Base-by-base conservation (phyloP, 2,797 vertebrate species). In the Sebastes kiyomatsui region DNA sequence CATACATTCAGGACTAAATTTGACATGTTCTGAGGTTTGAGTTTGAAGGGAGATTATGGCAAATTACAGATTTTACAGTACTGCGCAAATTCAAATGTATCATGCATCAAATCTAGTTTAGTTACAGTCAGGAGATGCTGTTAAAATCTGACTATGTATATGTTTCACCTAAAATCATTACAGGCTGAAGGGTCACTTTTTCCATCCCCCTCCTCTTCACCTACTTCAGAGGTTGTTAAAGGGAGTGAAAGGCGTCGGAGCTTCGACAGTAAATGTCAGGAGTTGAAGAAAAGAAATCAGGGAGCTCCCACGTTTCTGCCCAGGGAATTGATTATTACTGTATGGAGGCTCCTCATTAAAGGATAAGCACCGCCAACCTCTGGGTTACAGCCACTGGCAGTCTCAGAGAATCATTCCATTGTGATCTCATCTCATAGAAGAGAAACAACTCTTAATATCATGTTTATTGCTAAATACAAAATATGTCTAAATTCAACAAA, bases 301-400 rank as follows among this genome's bases (percentile, higher is more conserved):
- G 7, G 42, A 79, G 46, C 67, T 55, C 54, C 16, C 23, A 23
- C 4, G 1, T 22, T 32, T 58, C 54, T 49, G 27, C 42, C 14
- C n/a, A 23, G 28, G 46, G 68, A 65, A 58, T 4, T n/a, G 58
- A 77, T 73, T 52, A 25, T 27, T 25, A 30, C 14, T 32, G 8
- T 5, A 10, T 13, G 4, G n/a, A 80, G 30, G 20, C 6, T 65
- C 35, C 72, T 77, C 73, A 68, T 80, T 84, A 76, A 56, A 64
- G 20, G 28, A 66, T 64, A 79, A 75, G 32, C 23, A 22, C 32
- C 2, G 2, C 8, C 38, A n/a, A 32, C 46, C 58, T 54, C 49
- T n/a, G 20, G 49, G 8, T 54, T 54, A 54, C 7, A 54, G 49
- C 49, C 49, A n/a, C 18, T 28, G 18, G 14, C 33, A 49, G 49